A percentile compares a stretch with the other conserved stretches of the same genome.
Conservation (phyloP, 2,797 vertebrate genomes). For the Brachyalestes nurse region DNA sequence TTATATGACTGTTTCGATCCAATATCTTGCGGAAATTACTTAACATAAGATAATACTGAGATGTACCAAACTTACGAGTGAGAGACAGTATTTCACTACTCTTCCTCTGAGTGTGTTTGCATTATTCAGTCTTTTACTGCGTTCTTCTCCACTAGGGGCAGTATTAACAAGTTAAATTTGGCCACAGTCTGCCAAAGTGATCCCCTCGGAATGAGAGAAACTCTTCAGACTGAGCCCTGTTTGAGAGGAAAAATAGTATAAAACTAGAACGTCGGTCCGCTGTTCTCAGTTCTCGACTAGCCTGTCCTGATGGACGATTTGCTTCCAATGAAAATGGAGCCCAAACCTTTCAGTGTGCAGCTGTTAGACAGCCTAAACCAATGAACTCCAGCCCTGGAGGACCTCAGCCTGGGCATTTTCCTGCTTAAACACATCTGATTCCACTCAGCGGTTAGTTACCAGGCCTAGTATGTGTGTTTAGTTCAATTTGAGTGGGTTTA, state of each 20-base stretch:
- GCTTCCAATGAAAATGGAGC: background rate
- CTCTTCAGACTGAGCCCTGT: background rate
- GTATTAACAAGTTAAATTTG: conserved; percentile 50
- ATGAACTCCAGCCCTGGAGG: background rate
- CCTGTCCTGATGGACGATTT: background rate
- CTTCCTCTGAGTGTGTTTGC: conserved; percentile 4
- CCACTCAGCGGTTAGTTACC: background rate
- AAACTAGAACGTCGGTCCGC: background rate
- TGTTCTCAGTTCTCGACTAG: background rate
- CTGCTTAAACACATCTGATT: background rate
- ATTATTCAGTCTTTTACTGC: background rate
- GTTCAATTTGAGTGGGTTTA: background rate
- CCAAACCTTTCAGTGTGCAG: background rate
- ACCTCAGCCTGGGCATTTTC: background rate
- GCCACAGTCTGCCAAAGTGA: conserved; percentile 16
- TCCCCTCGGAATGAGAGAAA: conserved; percentile 14
- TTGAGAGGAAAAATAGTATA: background rate
- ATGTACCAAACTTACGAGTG: too few species aligned
- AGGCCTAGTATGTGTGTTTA: background rate
- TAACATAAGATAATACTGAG: too few species aligned
- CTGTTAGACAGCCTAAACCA: conserved; percentile 6
- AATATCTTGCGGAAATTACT: too few species aligned
- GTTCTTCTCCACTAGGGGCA: conserved; percentile 64
- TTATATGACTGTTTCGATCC: too few species aligned
- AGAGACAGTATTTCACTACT: conserved; percentile 6